Evolutionary conservation across 1,140 invertebrate species (phyloP).

Genomic region (Heliconius hermathena): DNA sequence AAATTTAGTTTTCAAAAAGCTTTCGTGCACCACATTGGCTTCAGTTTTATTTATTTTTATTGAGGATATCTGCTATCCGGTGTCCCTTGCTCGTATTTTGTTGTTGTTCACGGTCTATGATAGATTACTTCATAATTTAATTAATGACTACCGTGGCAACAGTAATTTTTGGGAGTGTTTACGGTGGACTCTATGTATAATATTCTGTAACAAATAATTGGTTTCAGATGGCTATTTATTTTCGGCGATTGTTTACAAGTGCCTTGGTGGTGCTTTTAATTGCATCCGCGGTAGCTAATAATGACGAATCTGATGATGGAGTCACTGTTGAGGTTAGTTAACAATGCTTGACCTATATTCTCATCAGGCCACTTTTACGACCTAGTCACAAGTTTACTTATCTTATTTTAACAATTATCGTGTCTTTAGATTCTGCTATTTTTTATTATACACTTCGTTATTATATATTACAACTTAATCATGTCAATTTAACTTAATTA

Average conservation of each 20-base stretch:
- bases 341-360: slow-evolving; percentile 38
- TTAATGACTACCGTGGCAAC: slow-evolving; percentile 44
- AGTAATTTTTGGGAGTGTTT: slow-evolving; percentile 2
- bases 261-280: slow-evolving; percentile 57
- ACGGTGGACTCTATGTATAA: slow-evolving; percentile 14
- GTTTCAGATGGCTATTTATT: slow-evolving; percentile 72
- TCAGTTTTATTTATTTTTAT: slow-evolving; percentile 50
- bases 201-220: slow-evolving; percentile 12
- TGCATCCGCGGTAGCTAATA: slow-evolving; percentile 48
- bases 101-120: slow-evolving; percentile 19
- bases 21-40: slow-evolving; percentile 16
- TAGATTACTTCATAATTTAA: slow-evolving; percentile 54
- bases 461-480: background rate
- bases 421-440: background rate
- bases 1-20: slow-evolving; percentile 17
- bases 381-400: background rate
- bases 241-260: slow-evolving; percentile 52
- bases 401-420: background rate
- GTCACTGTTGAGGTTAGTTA: slow-evolving; percentile 70
- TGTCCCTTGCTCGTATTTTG: slow-evolving; percentile 31
- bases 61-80: slow-evolving; percentile 70
- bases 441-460: background rate
- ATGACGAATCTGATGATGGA: slow-evolving; percentile 58
- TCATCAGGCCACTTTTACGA: background rate
- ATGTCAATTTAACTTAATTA: background rate